These are phyloP conservation scores for Campodea augens DNA, from an alignment of 1,140 invertebrate genomes.

Conservation along the genomic window DNA sequence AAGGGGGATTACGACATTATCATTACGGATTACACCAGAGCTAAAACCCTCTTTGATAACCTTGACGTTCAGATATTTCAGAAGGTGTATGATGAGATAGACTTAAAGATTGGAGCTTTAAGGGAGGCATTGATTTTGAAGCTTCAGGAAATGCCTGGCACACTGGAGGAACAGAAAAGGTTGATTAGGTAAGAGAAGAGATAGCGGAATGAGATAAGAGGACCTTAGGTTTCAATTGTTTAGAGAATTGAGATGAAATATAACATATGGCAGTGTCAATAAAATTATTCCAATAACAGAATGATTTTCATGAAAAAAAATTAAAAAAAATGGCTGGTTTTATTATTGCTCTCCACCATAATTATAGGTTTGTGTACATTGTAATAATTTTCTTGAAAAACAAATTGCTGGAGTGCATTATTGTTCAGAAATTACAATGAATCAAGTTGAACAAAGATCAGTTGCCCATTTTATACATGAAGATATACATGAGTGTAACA, in stretches of 20 bases:
- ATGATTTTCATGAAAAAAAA: neutral
- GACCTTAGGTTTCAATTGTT: too few relatives aligned
- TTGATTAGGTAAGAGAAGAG: slow-evolving; percentile 47
- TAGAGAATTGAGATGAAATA: neutral
- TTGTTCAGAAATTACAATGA: too few relatives aligned
- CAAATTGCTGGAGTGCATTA: too few relatives aligned
- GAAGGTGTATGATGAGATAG: slow-evolving; percentile 75
- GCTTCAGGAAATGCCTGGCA: slow-evolving; percentile 68
- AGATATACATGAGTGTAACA: too few relatives aligned
- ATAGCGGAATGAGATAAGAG: neutral
- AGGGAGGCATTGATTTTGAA: slow-evolving; percentile 59
- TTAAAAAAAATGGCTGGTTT: neutral
- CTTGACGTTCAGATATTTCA: slow-evolving; percentile 76
- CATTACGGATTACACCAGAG: slow-evolving; percentile 92
- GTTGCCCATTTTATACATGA: too few relatives aligned
- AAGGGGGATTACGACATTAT: slow-evolving; percentile 92
- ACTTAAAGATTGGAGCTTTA: slow-evolving; percentile 63
- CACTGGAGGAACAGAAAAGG: slow-evolving; percentile 85
- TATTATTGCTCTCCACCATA: neutral
- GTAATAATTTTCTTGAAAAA: too few relatives aligned
- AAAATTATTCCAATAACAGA: neutral
- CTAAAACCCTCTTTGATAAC: slow-evolving; percentile 88
- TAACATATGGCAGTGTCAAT: neutral
- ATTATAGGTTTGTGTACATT: neutral
- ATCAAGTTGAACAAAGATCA: too few relatives aligned